Evolutionary conservation across 2,113 vertebrate species (phyloP).

Genomic region (Piaya cayana): DNA sequence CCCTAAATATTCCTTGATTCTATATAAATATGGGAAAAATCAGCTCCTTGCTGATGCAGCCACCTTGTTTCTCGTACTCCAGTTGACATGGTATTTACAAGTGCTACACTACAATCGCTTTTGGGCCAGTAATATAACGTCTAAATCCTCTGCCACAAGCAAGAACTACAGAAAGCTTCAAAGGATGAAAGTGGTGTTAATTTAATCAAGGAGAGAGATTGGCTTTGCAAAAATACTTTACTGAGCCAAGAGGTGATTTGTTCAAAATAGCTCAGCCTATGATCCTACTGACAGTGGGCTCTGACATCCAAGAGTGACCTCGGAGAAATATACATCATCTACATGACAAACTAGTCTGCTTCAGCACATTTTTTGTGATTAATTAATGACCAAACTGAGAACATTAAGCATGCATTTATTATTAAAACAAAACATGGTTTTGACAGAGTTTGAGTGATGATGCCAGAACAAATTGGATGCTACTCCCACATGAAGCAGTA

Average conservation of each 20-base stretch:
- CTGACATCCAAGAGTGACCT: background rate
- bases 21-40: background rate
- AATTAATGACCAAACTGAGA: background rate
- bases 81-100: background rate
- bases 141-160: background rate
- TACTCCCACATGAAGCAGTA: accelerated
- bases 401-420: background rate
- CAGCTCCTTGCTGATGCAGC: background rate
- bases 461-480: background rate
- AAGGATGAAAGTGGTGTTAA: background rate
- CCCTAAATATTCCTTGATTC: too few species aligned
- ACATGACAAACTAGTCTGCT: background rate
- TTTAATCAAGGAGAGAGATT: background rate
- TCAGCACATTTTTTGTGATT: background rate
- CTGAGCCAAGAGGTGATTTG: background rate
- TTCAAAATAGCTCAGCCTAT: background rate
- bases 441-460: background rate
- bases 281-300: background rate
- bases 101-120: background rate
- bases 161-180: background rate
- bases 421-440: background rate
- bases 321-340: background rate
- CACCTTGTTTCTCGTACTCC: background rate
- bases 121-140: background rate
- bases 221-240: background rate